A percentile compares a stretch with the other conserved stretches of the same genome.
Evolutionary conservation across 2,113 vertebrate genomes (phyloP).

Genomic region (Forbesichthys papilliferus): DNA sequence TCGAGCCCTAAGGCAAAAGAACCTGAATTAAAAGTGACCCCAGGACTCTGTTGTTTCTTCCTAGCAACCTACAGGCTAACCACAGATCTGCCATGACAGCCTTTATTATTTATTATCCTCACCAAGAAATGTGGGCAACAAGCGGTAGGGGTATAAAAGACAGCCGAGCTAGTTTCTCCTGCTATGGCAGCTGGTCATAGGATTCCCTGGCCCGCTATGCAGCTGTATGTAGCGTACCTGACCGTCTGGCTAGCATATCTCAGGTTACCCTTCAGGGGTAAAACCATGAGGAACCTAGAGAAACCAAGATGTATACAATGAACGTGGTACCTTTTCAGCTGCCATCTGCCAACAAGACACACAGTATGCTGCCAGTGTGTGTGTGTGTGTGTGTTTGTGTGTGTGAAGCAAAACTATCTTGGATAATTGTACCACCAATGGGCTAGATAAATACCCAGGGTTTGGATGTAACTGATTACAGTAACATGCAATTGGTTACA

Average conservation of each 20-base stretch:
- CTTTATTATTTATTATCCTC: too few relatives aligned
- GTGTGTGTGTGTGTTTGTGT: too few relatives aligned
- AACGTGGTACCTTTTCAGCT: not conserved
- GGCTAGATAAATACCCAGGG: too few relatives aligned
- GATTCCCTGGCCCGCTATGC: not conserved
- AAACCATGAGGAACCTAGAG: not conserved
- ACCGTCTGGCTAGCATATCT: not conserved
- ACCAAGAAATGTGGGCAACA: slow-evolving; percentile 17
- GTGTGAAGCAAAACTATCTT: too few relatives aligned
- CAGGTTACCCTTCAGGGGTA: not conserved
- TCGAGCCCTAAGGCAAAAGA: too few relatives aligned
- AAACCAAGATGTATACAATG: not conserved
- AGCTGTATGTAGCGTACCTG: not conserved
- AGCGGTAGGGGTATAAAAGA: slow-evolving; percentile 8
- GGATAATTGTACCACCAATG: too few relatives aligned
- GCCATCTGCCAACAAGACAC: not conserved
- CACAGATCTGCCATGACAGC: too few relatives aligned
- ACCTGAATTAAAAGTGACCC: too few relatives aligned
- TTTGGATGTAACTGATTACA: too few relatives aligned
- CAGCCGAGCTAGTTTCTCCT: slow-evolving; percentile 14
- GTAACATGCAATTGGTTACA: too few relatives aligned
- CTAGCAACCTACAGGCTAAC: too few relatives aligned
- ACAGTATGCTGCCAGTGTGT: not conserved
- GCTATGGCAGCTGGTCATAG: not conserved
- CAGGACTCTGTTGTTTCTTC: too few relatives aligned